Evolutionary conservation across 2,113 vertebrate genomes (phyloP).

Genomic region (Boulengeromyrus knoepffleri): DNA sequence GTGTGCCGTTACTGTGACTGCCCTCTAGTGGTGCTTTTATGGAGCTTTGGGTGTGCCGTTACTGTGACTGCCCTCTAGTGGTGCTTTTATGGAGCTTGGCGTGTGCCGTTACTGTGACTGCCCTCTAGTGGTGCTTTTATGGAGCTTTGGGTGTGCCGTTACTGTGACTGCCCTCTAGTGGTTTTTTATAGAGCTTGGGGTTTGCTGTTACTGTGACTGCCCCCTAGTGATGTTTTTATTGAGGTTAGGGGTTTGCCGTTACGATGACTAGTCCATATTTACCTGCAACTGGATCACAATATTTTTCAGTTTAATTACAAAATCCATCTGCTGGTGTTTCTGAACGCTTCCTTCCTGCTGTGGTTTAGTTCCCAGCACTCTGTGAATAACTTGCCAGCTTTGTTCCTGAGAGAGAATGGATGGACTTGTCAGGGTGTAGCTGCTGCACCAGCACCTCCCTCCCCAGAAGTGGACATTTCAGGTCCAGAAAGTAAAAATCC

Average conservation of each 20-base stretch:
- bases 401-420: background rate
- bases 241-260: background rate
- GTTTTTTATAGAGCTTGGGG: background rate
- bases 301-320: background rate
- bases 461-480: no score
- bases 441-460: background rate
- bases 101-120: background rate
- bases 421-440: background rate
- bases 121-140: background rate
- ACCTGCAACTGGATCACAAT: background rate
- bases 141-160: background rate
- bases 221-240: no score
- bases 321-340: background rate
- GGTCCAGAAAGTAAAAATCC: no score
- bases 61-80: background rate
- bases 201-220: background rate
- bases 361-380: background rate
- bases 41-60: background rate
- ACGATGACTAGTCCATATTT: background rate
- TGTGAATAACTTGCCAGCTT: background rate
- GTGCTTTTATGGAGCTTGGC: background rate
- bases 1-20: no score
- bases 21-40: background rate
- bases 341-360: background rate
- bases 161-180: no score